Base-by-base conservation (phyloP, 2,113 vertebrate genomes). In the Ammospiza nelsoni region DNA sequence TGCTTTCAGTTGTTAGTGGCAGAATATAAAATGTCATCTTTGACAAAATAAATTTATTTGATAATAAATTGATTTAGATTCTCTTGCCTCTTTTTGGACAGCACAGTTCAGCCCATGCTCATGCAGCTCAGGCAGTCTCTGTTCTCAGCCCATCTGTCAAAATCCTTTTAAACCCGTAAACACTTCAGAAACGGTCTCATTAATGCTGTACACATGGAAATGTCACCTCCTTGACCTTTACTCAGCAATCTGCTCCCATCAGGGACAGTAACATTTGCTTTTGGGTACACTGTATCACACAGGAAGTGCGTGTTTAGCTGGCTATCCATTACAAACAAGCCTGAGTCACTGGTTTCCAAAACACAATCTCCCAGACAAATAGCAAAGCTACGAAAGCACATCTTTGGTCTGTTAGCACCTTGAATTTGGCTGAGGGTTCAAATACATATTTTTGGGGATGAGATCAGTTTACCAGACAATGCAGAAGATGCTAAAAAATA, bases 191-290 rank as follows among this genome's bases (percentile, higher is more conserved):
- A 95, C 27, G 25, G 44, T 57, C 85, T 93, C 68, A 52, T 92
- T 93, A 95, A 81, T 33, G 79, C 44, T 46, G 37, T n/a, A 35
- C 66, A 65, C 68, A 65, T 72, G 73, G 83, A 95, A 96, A 93
- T 80, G 80, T 4, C 86, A 72, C 65, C 83, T 89, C 76, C 85
- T 93, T 86, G 79, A 95, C 90, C 88, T 96, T 92, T 94, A 94
- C 69, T 75, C 85, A 67, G 80, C 72, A 83, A 94, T 91, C 86
- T 75, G 69, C 78, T 92, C 58, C n/a, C 41, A 73, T 73, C 6
- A 0, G 7, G 52, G 62, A 9, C 19, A 31, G 83, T 9, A 52
- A 54, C 66, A 81, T 90, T 93, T 89, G 76, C 86, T 95, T 86
- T 89, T 66, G 73, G 87, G 86, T 74, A 20, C 28, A 41, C 19